These are phyloP conservation scores for Lamellibrachia satsuma DNA, from an alignment of 2,888 invertebrate species.

Conservation along the genomic window DNA sequence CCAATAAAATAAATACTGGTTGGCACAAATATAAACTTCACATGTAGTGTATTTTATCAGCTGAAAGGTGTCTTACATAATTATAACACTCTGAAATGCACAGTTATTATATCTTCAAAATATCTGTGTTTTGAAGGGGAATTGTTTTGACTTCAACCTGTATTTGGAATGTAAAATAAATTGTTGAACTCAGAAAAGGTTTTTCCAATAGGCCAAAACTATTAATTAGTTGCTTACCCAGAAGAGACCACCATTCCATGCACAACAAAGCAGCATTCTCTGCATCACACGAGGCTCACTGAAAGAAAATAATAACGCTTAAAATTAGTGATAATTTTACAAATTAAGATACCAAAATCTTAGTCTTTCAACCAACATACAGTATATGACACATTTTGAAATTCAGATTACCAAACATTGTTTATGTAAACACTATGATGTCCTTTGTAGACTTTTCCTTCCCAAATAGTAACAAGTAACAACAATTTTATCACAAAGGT, in stretches of 20 bases:
- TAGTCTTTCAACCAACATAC: not conserved
- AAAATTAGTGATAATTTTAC: not conserved
- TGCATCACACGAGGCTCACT: conserved; percentile 78
- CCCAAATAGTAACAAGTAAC: too few species aligned
- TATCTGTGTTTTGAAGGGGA: too few species aligned
- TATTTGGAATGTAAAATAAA: too few species aligned
- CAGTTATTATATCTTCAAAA: too few species aligned
- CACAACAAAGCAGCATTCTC: conserved; percentile 83
- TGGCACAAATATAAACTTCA: not conserved
- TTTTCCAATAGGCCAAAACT: not conserved
- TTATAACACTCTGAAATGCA: too few species aligned
- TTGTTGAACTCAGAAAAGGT: not conserved
- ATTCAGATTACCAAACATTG: too few species aligned
- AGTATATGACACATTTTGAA: too few species aligned
- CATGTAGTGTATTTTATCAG: not conserved
- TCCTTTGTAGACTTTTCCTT: too few species aligned
- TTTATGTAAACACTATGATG: too few species aligned
- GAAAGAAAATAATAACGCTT: conserved; percentile 19
- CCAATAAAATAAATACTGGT: not conserved
- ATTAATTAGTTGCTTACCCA: conserved; percentile 71
- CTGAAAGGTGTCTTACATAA: not conserved
- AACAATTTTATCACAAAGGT: too few species aligned
- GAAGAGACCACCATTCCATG: conserved; percentile 87
- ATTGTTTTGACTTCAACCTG: too few species aligned
- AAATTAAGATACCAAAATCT: not conserved